Conservation (phyloP, 1,140 invertebrate species). For the Chironomus tepperi region DNA sequence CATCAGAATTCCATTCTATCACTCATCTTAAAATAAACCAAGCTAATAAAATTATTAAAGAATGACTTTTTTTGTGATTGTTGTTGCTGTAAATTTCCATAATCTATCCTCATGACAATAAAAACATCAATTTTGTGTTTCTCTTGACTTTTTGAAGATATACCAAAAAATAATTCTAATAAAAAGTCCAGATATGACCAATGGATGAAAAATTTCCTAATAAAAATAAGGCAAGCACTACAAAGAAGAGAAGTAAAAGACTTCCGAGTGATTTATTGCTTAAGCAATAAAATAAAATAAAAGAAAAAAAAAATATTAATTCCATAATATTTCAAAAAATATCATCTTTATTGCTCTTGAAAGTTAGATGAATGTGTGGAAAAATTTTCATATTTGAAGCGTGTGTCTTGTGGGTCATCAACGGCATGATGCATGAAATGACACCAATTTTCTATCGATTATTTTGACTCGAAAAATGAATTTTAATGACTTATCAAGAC, state of each 20-base stretch:
- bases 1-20: too few relatives aligned
- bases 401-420: neutral
- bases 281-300: conserved; percentile 4
- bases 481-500: too few relatives aligned
- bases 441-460: too few relatives aligned
- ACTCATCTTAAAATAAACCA: too few relatives aligned
- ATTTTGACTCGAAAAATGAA: too few relatives aligned
- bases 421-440: neutral
- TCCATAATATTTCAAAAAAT: conserved; percentile 9
- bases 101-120: conserved; percentile 13
- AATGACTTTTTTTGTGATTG: too few relatives aligned
- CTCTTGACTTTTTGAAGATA: too few relatives aligned
- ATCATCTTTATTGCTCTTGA: conserved; percentile 14
- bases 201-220: conserved; percentile 1
- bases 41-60: too few relatives aligned
- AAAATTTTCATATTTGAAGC: too few relatives aligned
- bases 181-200: conserved; percentile 1
- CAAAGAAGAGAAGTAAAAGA: neutral
- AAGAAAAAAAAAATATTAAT: conserved; percentile 4
- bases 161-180: neutral
- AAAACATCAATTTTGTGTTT: neutral
- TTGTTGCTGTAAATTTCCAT: neutral
- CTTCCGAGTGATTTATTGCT: conserved; percentile 12
- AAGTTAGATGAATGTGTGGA: neutral
- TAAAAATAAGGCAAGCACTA: neutral